phyloP scores from a whole-genome alignment of 64 coral and sea anemone genomes.

The Pocillopora verrucosa region DNA sequence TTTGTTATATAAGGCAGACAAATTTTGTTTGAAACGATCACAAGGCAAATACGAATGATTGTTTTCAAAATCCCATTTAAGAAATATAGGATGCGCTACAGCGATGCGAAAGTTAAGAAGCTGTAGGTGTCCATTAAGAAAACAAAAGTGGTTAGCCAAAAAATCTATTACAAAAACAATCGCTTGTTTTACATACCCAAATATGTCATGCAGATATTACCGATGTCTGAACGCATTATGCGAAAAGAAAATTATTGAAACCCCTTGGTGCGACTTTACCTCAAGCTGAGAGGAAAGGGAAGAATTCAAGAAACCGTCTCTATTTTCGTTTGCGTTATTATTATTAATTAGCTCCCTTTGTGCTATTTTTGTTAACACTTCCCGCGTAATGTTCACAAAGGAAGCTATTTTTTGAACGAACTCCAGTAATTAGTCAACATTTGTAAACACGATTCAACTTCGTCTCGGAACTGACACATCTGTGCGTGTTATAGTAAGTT shows the following conservation, averaged over 20 bases:
- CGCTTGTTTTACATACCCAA: not conserved
- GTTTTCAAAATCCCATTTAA: not conserved
- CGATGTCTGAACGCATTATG: not conserved
- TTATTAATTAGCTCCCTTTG: not conserved
- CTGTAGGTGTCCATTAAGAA: not conserved
- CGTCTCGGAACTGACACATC: not conserved
- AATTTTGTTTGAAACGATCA: not conserved
- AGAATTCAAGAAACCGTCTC: not conserved
- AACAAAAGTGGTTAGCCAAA: not conserved
- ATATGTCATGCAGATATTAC: not conserved
- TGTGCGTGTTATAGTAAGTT: not conserved
- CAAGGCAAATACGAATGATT: not conserved
- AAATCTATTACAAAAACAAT: not conserved
- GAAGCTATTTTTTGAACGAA: not conserved
- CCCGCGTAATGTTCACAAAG: not conserved
- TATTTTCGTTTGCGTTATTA: not conserved
- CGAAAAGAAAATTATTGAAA: not conserved
- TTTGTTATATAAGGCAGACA: not conserved
- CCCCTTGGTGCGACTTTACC: not conserved
- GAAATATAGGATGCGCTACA: too few species aligned
- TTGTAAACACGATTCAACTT: not conserved
- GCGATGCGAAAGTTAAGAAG: not conserved
- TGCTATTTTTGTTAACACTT: conserved; percentile 10
- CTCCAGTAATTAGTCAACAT: conserved; percentile 7
- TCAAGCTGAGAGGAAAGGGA: not conserved